Base-by-base conservation (phyloP, 2,888 invertebrate genomes). In the Spodoptera littoralis region DNA sequence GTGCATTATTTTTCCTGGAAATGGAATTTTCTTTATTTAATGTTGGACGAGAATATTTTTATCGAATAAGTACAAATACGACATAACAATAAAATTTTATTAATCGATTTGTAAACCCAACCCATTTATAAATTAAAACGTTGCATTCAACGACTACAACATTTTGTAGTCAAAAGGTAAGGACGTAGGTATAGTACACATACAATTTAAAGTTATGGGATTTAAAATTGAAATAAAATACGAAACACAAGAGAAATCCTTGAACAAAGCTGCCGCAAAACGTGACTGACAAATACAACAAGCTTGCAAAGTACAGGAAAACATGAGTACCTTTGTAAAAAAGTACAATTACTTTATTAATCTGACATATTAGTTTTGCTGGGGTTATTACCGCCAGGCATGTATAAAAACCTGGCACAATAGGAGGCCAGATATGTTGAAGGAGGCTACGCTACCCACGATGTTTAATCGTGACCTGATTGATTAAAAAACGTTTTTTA, bases 1-100 rank as follows among this genome's bases (percentile, higher is more conserved):
- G 90, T 98, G 98, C 13, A 96, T 89, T 54, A 96, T 84, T 58
- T 90, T 90, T 2, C 97, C 97, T 83, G 91, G 58, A 89, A 96
- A 95, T 11, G 22, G 13, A 41, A 41, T 11, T 3, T 18, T 42
- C 9, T 13, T 9, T 22, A 6, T 12, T 12, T 44, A 27, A 27
- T 27, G 2, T 27, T 5, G 2, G 4, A 24, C 24, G 24, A 24
- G 24, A 24, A 2, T 2, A 4, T 24, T 24, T 24, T 24, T 24
- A 3, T n/a, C n/a, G n/a, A n/a, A n/a, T n/a, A n/a, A n/a, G n/a
- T n/a, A n/a, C n/a, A n/a, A n/a, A n/a, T n/a, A n/a, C n/a, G n/a
- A n/a, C n/a, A n/a, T 18, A 18, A 18, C 18, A 18, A 18, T 18
- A 18, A 18, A 18, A 18, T 18, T 18, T 18, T 1, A 18, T 18